Evolutionary conservation across 2,113 vertebrate genomes (phyloP).

Genomic region (Bagarius yarrelli): DNA sequence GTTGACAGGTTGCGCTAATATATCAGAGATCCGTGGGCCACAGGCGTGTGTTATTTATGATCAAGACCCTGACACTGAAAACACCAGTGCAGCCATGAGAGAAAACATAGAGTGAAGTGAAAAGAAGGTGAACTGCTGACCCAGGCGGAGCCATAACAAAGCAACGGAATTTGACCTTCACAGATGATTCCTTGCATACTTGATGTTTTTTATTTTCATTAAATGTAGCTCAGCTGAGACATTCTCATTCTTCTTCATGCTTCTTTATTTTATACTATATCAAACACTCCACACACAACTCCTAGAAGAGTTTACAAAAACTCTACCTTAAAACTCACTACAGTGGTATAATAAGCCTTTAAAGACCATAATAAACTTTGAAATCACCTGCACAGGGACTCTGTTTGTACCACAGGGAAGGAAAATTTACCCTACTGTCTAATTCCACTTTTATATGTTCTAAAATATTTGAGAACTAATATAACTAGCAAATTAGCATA

Average conservation of each 20-base stretch:
- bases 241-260: too few relatives aligned
- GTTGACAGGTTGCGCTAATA: constrained; percentile 49
- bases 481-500: not conserved
- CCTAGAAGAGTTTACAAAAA: not conserved
- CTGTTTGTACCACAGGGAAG: not conserved
- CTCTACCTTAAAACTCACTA: not conserved
- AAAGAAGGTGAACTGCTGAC: constrained; percentile 16
- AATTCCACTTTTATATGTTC: not conserved
- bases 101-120: constrained; percentile 30
- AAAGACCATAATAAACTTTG: not conserved
- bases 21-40: constrained; percentile 50
- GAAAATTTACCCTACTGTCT: not conserved
- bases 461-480: not conserved
- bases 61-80: constrained; percentile 47
- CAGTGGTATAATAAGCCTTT: not conserved
- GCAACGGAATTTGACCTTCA: not conserved
- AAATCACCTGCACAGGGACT: too few relatives aligned
- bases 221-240: not conserved
- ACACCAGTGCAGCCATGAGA: constrained; percentile 33
- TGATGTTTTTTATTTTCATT: not conserved
- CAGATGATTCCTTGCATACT: constrained; percentile 50
- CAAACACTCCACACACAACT: not conserved
- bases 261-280: not conserved
- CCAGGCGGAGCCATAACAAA: not conserved
- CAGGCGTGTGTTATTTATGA: constrained; percentile 54